These are phyloP conservation scores for Drosophila silvestris DNA, from an alignment of 2,888 invertebrate genomes.

Conservation along the genomic window DNA sequence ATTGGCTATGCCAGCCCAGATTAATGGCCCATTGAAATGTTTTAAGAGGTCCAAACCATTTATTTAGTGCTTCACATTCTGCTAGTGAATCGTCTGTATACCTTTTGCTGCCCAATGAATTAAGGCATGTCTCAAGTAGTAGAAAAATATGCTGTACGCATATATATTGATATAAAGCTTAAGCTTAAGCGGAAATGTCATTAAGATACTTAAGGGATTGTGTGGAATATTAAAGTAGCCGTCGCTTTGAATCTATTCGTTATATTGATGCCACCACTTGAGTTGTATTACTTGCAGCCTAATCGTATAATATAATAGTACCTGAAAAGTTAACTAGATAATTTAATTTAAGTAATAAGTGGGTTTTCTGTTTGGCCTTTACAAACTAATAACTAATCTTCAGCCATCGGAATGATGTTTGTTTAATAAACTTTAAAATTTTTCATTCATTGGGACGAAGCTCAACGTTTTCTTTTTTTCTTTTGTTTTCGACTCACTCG, in stretches of 20 bases:
- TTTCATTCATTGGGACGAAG: not conserved
- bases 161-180: constrained; percentile 6
- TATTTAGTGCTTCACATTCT: constrained; percentile 64
- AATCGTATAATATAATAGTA: not conserved
- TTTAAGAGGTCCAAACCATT: constrained; percentile 56
- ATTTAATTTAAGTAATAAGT: not conserved
- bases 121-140: constrained; percentile 24
- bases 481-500: not conserved
- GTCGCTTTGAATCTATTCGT: constrained; percentile 10
- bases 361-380: not conserved
- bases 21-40: constrained; percentile 68
- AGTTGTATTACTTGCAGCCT: constrained; percentile 2
- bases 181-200: constrained; percentile 17
- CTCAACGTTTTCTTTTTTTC: not conserved
- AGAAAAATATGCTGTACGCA: not conserved
- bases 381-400: not conserved
- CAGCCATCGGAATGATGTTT: too few relatives aligned
- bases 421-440: not conserved
- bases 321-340: not conserved
- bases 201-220: constrained; percentile 24
- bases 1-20: constrained; percentile 53
- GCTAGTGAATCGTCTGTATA: constrained; percentile 20
- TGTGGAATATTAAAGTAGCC: constrained; percentile 1
- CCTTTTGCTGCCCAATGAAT: constrained; percentile 41
- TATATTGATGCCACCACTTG: not conserved